Conservation (phyloP, 2,888 invertebrate species). For the Stomorhina lunata region DNA sequence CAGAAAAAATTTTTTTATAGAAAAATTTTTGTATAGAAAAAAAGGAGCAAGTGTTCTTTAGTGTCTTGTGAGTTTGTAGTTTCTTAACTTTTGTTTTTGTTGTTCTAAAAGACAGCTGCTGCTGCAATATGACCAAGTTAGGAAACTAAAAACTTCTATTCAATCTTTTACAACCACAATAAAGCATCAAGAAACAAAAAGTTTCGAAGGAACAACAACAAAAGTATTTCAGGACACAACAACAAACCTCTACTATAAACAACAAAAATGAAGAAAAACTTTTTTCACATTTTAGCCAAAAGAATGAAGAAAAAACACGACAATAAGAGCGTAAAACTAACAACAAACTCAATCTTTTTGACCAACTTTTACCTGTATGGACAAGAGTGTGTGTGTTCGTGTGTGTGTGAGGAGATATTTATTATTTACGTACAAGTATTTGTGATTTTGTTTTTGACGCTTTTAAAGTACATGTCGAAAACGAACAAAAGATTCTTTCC, state of each 20-base stretch:
- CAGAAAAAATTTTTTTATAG: too few relatives aligned
- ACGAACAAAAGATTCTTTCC: conserved; percentile 36
- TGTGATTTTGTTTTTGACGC: not conserved
- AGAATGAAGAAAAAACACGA: not conserved
- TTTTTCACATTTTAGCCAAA: conserved; percentile 27
- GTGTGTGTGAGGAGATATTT: conserved; percentile 9
- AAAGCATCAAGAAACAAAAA: conserved; percentile 11
- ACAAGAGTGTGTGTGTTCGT: not conserved
- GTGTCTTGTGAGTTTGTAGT: conserved; percentile 23
- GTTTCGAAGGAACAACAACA: conserved; percentile 2
- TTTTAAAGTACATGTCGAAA: conserved; percentile 10
- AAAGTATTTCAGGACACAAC: not conserved
- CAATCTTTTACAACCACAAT: conserved; percentile 18
- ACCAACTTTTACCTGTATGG: conserved; percentile 41
- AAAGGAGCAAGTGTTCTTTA: conserved; percentile 8
- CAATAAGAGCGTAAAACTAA: not conserved
- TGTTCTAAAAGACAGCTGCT: too few relatives aligned
- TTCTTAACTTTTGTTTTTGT: conserved; percentile 14
- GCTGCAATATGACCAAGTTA: conserved; percentile 4
- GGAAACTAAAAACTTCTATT: not conserved
- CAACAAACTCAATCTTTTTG: conserved; percentile 36
- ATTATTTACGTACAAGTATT: not conserved
- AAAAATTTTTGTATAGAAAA: too few relatives aligned
- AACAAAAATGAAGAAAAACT: conserved; percentile 20
- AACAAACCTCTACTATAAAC: not conserved